Conservation (phyloP, 2,888 invertebrate species). For the Stenotaenia linearis region DNA sequence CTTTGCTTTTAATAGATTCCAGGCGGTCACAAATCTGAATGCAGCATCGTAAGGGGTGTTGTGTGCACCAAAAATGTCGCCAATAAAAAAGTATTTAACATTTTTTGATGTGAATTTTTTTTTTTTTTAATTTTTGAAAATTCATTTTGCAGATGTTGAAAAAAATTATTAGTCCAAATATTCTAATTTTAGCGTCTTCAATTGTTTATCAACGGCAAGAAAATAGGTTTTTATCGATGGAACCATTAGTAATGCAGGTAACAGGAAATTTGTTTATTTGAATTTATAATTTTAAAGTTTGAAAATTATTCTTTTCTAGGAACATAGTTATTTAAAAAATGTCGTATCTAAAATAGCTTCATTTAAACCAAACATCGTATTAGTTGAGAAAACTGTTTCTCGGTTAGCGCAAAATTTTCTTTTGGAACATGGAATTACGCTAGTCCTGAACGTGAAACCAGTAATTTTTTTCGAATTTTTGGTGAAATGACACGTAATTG, state of each 20-base stretch:
- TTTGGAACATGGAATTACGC: conserved; percentile 69
- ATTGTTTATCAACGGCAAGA: conserved; percentile 87
- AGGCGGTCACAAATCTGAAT: conserved; percentile 68
- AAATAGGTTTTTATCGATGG: conserved; percentile 85
- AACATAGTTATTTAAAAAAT: conserved; percentile 76
- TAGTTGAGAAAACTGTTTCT: conserved; percentile 82
- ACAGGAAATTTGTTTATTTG: background rate
- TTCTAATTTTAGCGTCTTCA: conserved; percentile 78
- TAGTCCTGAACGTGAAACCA: conserved; percentile 78
- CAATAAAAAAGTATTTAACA: conserved; percentile 70
- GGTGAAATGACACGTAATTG: no score
- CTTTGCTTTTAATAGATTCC: no score
- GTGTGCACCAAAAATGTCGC: conserved; percentile 92
- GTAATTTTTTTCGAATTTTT: no score
- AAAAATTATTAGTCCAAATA: conserved; percentile 67
- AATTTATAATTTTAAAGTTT: no score
- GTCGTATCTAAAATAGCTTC: conserved; percentile 79
- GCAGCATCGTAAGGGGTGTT: conserved; percentile 76
- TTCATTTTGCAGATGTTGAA: conserved; percentile 44
- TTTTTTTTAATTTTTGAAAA: background rate
- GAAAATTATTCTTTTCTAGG: no score
- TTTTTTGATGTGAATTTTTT: background rate
- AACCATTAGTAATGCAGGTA: conserved; percentile 88
- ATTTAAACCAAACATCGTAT: conserved; percentile 75
- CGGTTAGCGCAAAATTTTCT: conserved; percentile 79